Evolutionary conservation across 2,113 vertebrate species (phyloP).

Genomic region (Serilophus lunatus): DNA sequence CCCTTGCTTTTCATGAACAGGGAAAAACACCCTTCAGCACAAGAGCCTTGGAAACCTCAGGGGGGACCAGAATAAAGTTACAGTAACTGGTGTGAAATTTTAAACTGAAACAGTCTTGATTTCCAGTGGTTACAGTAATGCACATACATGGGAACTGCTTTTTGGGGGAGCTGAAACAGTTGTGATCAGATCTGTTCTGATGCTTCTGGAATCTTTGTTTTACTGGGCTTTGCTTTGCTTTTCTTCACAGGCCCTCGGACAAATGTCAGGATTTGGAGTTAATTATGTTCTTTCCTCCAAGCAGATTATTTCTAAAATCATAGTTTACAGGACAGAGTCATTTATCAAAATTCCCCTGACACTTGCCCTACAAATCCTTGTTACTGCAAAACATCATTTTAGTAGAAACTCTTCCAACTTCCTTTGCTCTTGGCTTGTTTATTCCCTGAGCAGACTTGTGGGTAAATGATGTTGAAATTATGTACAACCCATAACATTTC

Average conservation of each 20-base stretch:
- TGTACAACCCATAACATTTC: neutral
- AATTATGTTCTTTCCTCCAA: neutral
- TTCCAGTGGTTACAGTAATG: neutral
- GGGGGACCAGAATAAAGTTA: neutral
- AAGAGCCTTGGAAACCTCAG: neutral
- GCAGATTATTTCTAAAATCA: neutral
- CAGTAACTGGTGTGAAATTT: neutral
- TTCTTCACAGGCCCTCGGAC: neutral
- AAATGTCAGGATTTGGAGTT: neutral
- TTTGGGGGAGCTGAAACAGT: neutral
- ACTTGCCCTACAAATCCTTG: neutral
- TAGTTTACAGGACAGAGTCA: neutral
- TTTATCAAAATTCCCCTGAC: neutral
- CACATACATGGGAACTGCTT: neutral
- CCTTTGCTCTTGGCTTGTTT: conserved; percentile 9
- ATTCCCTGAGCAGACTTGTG: neutral
- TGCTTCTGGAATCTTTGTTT: neutral
- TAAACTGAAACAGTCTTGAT: neutral
- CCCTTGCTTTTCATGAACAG: neutral
- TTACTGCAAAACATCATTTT: neutral
- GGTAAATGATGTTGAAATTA: neutral
- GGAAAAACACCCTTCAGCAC: neutral
- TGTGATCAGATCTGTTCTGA: neutral
- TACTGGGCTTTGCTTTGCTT: neutral
- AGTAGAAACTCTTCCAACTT: neutral